Conservation (phyloP, 1,140 invertebrate genomes). For the Drosophila sproati region DNA sequence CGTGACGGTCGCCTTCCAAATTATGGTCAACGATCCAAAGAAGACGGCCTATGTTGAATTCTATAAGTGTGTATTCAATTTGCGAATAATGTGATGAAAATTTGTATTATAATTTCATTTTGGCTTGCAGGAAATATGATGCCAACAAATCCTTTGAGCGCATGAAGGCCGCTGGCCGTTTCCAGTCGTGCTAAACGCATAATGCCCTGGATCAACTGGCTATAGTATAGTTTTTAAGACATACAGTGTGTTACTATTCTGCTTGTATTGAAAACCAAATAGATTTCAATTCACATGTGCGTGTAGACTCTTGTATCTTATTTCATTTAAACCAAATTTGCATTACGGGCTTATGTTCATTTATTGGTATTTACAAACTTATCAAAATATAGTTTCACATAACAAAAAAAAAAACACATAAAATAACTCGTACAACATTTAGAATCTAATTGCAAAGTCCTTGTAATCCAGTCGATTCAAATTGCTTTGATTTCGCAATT, state of each 20-base stretch:
- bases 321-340: neutral
- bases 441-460: constrained; percentile 94
- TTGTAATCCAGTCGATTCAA: constrained; percentile 91
- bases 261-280: constrained; percentile 73
- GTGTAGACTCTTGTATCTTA: constrained; percentile 38
- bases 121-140: constrained; percentile 85
- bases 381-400: constrained; percentile 65
- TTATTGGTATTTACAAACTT: constrained; percentile 72
- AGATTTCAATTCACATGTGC: constrained; percentile 65
- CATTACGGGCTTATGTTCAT: constrained; percentile 41
- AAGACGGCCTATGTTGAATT: constrained; percentile 86
- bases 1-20: constrained; percentile 69
- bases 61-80: constrained; percentile 85
- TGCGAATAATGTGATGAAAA: neutral
- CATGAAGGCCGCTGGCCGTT: constrained; percentile 86
- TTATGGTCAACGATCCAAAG: constrained; percentile 84
- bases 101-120: constrained; percentile 6
- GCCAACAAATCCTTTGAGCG: constrained; percentile 86
- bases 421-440: constrained; percentile 67
- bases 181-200: constrained; percentile 82
- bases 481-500: constrained; percentile 92
- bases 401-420: constrained; percentile 68
- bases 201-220: neutral
- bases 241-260: constrained; percentile 66
- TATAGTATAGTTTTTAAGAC: constrained; percentile 62